Evolutionary conservation across 2,797 vertebrate genomes (phyloP).

Genomic region (Pseudochromis fuscus): DNA sequence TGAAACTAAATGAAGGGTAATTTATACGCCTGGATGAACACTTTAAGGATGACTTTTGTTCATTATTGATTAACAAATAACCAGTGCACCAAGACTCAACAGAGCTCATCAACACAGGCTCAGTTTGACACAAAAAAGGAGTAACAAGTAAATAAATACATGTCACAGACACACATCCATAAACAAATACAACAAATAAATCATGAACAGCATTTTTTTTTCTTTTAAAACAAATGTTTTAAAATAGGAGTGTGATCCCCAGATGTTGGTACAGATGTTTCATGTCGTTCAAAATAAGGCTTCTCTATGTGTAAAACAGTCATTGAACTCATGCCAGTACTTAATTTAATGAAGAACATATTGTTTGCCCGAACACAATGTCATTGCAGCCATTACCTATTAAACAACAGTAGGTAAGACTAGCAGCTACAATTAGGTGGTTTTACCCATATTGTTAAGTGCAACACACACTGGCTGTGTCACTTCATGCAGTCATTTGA

Average conservation of each 20-base stretch:
- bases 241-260: conserved; percentile 47
- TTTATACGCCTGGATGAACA: conserved; percentile 13
- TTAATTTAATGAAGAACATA: conserved; percentile 29
- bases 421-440: conserved; percentile 41
- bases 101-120: conserved; percentile 66
- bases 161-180: conserved; percentile 59
- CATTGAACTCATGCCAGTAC: conserved; percentile 21
- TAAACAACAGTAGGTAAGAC: conserved; percentile 23
- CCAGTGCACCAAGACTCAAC: conserved; percentile 55
- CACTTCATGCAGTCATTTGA: conserved; percentile 2
- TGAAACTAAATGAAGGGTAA: conserved; percentile 7
- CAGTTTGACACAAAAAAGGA: conserved; percentile 67
- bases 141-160: conserved; percentile 78
- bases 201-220: conserved; percentile 39
- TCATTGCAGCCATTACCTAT: conserved; percentile 23
- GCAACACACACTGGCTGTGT: conserved; percentile 11
- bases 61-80: conserved; percentile 46
- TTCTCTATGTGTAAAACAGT: conserved; percentile 20
- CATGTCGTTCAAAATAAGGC: conserved; percentile 25
- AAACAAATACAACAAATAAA: conserved; percentile 58
- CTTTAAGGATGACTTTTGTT: conserved; percentile 29
- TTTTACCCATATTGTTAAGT: conserved; percentile 11
- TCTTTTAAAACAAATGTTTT: conserved; percentile 18
- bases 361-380: conserved; percentile 18
- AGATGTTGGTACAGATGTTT: conserved; percentile 45